A percentile compares a stretch with the other conserved stretches of the same genome.
These are phyloP conservation scores for Rhabditophanes sp. DNA, from an alignment of 2,888 invertebrate species.

Conservation along the genomic window DNA sequence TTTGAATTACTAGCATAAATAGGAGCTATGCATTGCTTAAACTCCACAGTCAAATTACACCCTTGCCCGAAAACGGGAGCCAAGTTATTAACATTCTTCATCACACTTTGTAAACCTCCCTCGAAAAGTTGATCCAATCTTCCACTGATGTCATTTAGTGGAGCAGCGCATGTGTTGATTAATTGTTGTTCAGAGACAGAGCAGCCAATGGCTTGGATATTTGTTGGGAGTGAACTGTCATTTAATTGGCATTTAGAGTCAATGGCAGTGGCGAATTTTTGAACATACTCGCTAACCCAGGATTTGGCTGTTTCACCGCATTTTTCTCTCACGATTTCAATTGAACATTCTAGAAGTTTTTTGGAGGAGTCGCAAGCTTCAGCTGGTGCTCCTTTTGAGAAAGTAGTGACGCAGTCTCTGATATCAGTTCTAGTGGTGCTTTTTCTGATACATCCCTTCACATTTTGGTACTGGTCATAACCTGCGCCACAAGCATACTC, in stretches of 20 bases:
- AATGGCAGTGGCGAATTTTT: slow-evolving; percentile 32
- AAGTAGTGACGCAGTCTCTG: slow-evolving; percentile 28
- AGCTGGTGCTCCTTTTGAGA: slow-evolving; percentile 36
- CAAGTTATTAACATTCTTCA: slow-evolving; percentile 36
- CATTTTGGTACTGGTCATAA: slow-evolving; percentile 21
- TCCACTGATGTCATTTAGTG: slow-evolving; percentile 26
- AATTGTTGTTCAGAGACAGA: slow-evolving; percentile 30
- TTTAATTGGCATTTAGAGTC: slow-evolving; percentile 23
- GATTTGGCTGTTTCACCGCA: slow-evolving; percentile 12
- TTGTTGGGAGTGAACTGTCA: slow-evolving; percentile 15
- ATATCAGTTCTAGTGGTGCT: slow-evolving; percentile 13
- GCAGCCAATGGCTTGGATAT: slow-evolving; percentile 29
- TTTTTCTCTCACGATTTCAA: slow-evolving; percentile 20
- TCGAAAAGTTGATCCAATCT: slow-evolving; percentile 16
- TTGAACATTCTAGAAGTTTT: slow-evolving; percentile 25
- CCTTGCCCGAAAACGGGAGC: slow-evolving; percentile 39
- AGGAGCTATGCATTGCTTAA: slow-evolving; percentile 14
- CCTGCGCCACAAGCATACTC: slow-evolving; percentile 36
- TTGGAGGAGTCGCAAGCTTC: slow-evolving; percentile 37
- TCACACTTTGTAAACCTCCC: slow-evolving; percentile 26
- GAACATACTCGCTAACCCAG: slow-evolving; percentile 26
- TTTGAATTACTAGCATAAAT: slow-evolving; percentile 7
- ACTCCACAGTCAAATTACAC: slow-evolving; percentile 27
- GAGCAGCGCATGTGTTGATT: slow-evolving; percentile 36
- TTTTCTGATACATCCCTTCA: slow-evolving; percentile 20